Evolutionary conservation across 2,888 invertebrate genomes (phyloP), one percentile per base, ranked within the genome.

Genomic region (Nycteola revayana): DNA sequence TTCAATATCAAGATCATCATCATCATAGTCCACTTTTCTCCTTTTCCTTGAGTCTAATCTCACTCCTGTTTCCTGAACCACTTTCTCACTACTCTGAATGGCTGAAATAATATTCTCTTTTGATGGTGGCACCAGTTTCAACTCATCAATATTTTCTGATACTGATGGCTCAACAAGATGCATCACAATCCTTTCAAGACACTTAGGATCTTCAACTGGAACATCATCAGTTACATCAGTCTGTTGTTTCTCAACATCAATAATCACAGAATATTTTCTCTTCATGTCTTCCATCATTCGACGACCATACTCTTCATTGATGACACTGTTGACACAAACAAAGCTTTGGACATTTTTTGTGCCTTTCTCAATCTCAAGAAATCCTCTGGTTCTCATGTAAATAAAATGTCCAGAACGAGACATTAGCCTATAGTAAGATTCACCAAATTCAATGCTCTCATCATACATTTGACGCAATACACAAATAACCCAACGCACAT

Each of bases 381-480:
- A 96, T 6, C 97, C 97, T 52, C 94, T 91, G 0, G 96, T 95
- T 64, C 94, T 91, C 73, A 97, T 90, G 65, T 95, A 96, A 54
- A 97, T 95, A 61, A 94, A 95, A 60, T 93, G 91, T n/a, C 96
- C 96, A 33, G 94, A 94, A 48, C 95, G 92, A 7, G 95, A 93
- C 64, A 94, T 91, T 10, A 97, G 84, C 26, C 97, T 91, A 68
- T 97, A 97, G 56, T 95, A 96, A n/a, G 96, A 96, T 57, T 93
- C 92, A 6, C 96, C 97, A 75, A 92, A 94, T 52, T 94, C 94
- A 68, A 94, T 94, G 39, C 94, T 93, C 62, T 93, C 92, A 70
- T 95, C 95, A 76, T 96, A 96, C 96, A 96, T 97, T 83, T 96
- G 95, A 53, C 95, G 89, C 36, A 97, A 90, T 0, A 96, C 96